phyloP scores from a whole-genome alignment of 2,888 invertebrate genomes.

The Drosophila kokeensis region DNA sequence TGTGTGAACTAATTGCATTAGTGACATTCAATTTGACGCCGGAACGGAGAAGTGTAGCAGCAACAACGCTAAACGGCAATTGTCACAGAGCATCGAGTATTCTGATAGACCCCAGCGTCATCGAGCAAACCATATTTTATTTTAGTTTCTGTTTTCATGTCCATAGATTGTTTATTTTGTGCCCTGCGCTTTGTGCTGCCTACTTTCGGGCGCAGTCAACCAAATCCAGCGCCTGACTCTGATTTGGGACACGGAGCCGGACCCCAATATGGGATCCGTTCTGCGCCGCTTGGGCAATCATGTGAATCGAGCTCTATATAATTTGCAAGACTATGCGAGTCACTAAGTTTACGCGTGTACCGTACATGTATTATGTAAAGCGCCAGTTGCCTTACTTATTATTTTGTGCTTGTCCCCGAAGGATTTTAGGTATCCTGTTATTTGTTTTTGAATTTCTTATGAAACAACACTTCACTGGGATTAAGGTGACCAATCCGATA shows the following conservation, averaged over 20 bases:
- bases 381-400: constrained; percentile 1
- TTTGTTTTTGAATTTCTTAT: background rate
- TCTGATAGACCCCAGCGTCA: constrained; percentile 32
- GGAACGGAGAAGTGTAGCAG: constrained; percentile 19
- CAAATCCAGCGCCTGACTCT: constrained; percentile 64
- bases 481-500: background rate
- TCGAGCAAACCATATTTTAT: constrained; percentile 48
- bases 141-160: constrained; percentile 52
- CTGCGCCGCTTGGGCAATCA: constrained; percentile 74
- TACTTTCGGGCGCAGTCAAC: constrained; percentile 69
- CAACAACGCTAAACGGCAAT: constrained; percentile 72
- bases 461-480: background rate
- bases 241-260: constrained; percentile 49
- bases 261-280: constrained; percentile 36
- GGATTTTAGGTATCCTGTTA: background rate
- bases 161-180: constrained; percentile 40
- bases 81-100: constrained; percentile 62
- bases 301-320: constrained; percentile 81
- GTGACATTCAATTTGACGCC: constrained; percentile 80
- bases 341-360: constrained; percentile 47
- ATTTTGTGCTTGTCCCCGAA: background rate
- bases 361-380: constrained; percentile 12
- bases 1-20: constrained; percentile 81
- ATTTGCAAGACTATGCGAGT: constrained; percentile 68
- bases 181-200: constrained; percentile 51